A percentile compares a stretch with the other conserved stretches of the same genome.
phyloP scores from a whole-genome alignment of 2,888 invertebrate species.

The Dinocampus coccinellae region DNA sequence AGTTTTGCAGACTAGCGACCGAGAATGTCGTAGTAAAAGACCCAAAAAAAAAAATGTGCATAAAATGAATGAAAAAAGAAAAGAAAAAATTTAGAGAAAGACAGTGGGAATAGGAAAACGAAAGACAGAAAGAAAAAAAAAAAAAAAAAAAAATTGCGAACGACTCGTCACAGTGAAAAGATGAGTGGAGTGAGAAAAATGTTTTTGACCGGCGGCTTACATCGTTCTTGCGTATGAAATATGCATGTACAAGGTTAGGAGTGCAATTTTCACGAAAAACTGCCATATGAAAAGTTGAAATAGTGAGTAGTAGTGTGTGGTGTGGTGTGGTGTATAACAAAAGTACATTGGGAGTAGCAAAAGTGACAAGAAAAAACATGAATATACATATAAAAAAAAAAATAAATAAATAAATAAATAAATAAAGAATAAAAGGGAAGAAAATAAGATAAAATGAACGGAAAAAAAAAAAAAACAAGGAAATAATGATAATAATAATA shows the following conservation, averaged over 20 bases:
- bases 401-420: background rate
- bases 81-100: too few relatives aligned
- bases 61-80: conserved; percentile 14
- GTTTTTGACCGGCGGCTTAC: conserved; percentile 54
- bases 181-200: conserved; percentile 44
- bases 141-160: background rate
- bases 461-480: background rate
- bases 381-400: conserved; percentile 8
- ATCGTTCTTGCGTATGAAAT: conserved; percentile 57
- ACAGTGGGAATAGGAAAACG: conserved; percentile 32
- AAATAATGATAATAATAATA: background rate
- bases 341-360: background rate
- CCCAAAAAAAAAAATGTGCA: conserved; percentile 27
- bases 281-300: conserved; percentile 47
- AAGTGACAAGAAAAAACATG: background rate
- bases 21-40: conserved; percentile 5
- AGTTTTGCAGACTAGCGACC: conserved; percentile 15
- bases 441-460: conserved; percentile 12
- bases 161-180: background rate
- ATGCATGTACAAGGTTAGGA: conserved; percentile 61
- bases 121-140: too few relatives aligned
- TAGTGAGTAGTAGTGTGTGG: conserved; percentile 23
- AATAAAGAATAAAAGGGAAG: background rate
- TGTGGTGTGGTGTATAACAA: background rate
- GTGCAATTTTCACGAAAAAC: conserved; percentile 61